Evolutionary conservation across 2,888 invertebrate species (phyloP).

Genomic region (Agonopterix arenella): DNA sequence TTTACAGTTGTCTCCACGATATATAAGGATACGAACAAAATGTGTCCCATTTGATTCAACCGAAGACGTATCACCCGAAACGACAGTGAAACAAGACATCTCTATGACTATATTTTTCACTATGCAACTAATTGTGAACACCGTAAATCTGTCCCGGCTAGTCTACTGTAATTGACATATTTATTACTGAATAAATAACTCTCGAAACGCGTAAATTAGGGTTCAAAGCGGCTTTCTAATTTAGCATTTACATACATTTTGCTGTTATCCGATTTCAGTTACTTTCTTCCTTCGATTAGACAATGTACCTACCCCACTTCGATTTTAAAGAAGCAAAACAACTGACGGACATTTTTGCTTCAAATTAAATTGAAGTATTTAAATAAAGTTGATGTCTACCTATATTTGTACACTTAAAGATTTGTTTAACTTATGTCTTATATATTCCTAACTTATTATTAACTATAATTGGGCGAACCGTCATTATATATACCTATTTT

Average conservation of each 20-base stretch:
- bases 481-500: no score
- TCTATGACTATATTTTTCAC: slow-evolving; percentile 18
- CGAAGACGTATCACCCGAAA: slow-evolving; percentile 2
- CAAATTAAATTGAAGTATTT: no score
- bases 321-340: no score
- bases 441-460: no score
- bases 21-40: no score
- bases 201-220: slow-evolving; percentile 44
- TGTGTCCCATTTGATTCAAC: background rate
- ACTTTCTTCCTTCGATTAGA: background rate
- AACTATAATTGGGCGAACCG: no score
- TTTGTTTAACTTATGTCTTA: no score
- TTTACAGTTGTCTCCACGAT: no score
- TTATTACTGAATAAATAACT: slow-evolving; percentile 54
- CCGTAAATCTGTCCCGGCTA: slow-evolving; percentile 42
- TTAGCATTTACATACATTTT: slow-evolving; percentile 29
- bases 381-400: no score
- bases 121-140: slow-evolving; percentile 18
- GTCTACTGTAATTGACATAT: slow-evolving; percentile 53
- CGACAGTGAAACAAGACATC: slow-evolving; percentile 10
- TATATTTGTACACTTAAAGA: no score
- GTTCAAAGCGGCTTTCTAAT: slow-evolving; percentile 40
- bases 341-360: no score
- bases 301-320: no score
- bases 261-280: slow-evolving; percentile 27